Base-by-base conservation (phyloP, 1,140 invertebrate species). In the Bombyx mandarina region DNA sequence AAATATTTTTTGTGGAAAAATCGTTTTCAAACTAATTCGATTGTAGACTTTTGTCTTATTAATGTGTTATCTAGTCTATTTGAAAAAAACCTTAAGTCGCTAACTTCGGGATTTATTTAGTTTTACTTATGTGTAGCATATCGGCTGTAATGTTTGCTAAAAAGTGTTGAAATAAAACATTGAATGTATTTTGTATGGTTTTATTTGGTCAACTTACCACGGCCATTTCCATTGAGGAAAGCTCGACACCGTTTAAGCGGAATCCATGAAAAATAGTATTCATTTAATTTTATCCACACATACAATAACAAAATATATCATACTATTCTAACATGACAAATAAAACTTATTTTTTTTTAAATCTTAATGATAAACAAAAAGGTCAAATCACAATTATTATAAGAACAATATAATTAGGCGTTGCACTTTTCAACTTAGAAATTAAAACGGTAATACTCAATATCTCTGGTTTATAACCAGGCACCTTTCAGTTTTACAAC, bases 251-350 rank as follows among this genome's bases (percentile, higher is more conserved):
- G 69, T 71, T 67, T 79, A 81, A 35, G 77, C 82, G 78, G 71
- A 82, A 76, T 81, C 83, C 82, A 86, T 84, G 80, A 79, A 86
- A 86, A 84, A 86, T 65, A 82, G 71, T 75, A 73, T 78, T 83
- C 82, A 78, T 81, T 76, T 60, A 69, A 70, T 69, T 69, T 64
- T 57, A 67, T 73, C 71, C 77, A 83, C 79, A 80, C 70, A 72
- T 64, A 68, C 51, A 73, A 67, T 65, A 58, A 45, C 6, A 43
- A 54, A 54, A 51, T 12, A 57, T 57, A 63, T 60, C 47, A 5
- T 35, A 35, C 26, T 62, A 60, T 54, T 45, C 51, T 47, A 55
- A 45, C 51, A 46, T 35, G n/a, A 56, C n/a, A 54, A 54, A 54
- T 52, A 52, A 52, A 52, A 26, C 43, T 10, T 52, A 52, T 35